Conservation (phyloP, 1,140 invertebrate species). For the Drosophila parabipectinata region DNA sequence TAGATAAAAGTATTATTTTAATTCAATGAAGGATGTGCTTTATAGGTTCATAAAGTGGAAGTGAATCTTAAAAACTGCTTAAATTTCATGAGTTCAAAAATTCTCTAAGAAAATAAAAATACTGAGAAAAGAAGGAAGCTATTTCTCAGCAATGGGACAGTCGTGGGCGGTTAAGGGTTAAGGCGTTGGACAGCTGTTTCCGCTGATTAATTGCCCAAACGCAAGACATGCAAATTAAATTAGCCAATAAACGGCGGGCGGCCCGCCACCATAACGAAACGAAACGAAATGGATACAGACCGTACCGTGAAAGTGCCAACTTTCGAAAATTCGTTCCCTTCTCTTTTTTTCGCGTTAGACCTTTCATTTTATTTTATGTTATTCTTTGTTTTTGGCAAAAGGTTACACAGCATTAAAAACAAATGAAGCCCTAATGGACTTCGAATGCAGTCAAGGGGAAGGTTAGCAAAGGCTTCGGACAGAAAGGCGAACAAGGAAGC, state of each 20-base stretch:
- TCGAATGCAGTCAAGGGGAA: slow-evolving; percentile 61
- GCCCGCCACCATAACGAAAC: slow-evolving; percentile 15
- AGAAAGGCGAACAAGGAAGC: slow-evolving; percentile 4
- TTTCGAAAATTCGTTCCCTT: slow-evolving; percentile 59
- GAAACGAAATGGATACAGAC: slow-evolving; percentile 21
- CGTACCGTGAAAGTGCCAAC: slow-evolving; percentile 75
- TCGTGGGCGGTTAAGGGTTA: slow-evolving; percentile 48
- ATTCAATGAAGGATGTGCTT: background rate
- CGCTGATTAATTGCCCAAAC: slow-evolving; percentile 80
- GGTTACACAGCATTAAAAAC: slow-evolving; percentile 81
- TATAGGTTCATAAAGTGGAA: background rate
- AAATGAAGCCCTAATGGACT: slow-evolving; percentile 81
- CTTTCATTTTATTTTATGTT: slow-evolving; percentile 55
- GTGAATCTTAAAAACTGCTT: background rate
- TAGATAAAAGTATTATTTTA: no score
- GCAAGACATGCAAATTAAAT: slow-evolving; percentile 82
- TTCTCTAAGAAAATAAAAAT: slow-evolving; percentile 3
- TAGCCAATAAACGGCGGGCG: slow-evolving; percentile 78
- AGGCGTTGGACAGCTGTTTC: slow-evolving; percentile 76
- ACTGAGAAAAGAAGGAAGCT: background rate
- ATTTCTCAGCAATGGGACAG: no score
- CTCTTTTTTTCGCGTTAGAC: slow-evolving; percentile 26
- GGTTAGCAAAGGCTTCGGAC: slow-evolving; percentile 15
- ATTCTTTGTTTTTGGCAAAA: slow-evolving; percentile 64
- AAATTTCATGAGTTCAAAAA: background rate